phyloP scores from a whole-genome alignment of 2,113 vertebrate species.

The Copsychus sechellarum region DNA sequence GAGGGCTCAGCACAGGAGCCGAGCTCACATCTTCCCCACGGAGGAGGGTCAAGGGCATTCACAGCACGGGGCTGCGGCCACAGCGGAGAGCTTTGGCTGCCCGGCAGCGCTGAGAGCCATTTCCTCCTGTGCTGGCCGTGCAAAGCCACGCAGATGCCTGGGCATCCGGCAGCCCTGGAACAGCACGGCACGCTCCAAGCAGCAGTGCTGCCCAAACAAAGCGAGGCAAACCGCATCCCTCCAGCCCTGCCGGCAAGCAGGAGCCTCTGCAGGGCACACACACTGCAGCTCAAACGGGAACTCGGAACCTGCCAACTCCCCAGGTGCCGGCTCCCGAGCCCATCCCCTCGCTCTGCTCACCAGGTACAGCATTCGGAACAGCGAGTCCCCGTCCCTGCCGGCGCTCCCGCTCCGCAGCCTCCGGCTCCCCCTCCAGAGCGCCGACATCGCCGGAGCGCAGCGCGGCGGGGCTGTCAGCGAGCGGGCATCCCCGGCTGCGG shows the following conservation, averaged over 20 bases:
- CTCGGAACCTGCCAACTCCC: not conserved
- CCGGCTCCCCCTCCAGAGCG: conserved; percentile 66
- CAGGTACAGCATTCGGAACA: conserved; percentile 85
- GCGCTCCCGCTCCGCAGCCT: conserved; percentile 38
- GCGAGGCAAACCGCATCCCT: not conserved
- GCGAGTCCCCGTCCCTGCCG: conserved; percentile 78
- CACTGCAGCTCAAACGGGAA: not conserved
- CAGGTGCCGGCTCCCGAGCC: not conserved
- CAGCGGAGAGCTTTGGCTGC: not conserved
- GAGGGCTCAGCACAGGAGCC: not conserved
- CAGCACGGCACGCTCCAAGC: too few relatives aligned
- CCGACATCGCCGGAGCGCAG: conserved; percentile 60
- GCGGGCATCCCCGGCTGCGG: not conserved
- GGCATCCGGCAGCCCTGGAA: not conserved
- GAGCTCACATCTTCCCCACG: not conserved
- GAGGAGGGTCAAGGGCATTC: not conserved
- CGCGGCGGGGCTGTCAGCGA: conserved; percentile 16
- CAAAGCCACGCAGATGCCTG: not conserved
- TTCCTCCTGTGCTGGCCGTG: rapidly evolving
- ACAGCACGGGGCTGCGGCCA: not conserved
- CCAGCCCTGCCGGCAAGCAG: not conserved
- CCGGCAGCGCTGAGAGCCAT: not conserved
- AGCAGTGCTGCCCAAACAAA: not conserved
- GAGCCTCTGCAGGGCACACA: not conserved
- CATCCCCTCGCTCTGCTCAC: conserved; percentile 71